A percentile compares a stretch with the other conserved stretches of the same genome.
Conservation (phyloP, 1,140 invertebrate genomes). For the Lepidostoma basale region DNA sequence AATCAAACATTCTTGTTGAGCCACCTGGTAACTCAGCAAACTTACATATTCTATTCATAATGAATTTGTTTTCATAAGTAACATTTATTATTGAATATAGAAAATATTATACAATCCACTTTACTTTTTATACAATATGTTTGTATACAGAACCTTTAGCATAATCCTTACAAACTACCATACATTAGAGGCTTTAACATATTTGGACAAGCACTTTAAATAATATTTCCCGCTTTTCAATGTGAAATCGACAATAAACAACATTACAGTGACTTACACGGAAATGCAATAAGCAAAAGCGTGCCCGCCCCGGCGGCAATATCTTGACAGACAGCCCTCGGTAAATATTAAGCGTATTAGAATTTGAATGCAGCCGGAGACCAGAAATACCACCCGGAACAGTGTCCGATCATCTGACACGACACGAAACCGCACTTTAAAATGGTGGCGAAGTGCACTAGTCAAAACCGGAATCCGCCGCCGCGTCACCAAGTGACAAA, state of each 20-base stretch:
- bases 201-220: too few relatives aligned
- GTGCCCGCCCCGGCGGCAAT: background rate
- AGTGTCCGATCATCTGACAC: slow-evolving; percentile 12
- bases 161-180: too few relatives aligned
- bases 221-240: background rate
- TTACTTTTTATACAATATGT: too few relatives aligned
- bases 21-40: too few relatives aligned
- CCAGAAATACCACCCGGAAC: slow-evolving; percentile 2
- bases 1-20: too few relatives aligned
- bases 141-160: too few relatives aligned
- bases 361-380: slow-evolving; percentile 18
- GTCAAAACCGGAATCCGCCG: background rate
- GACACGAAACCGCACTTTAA: slow-evolving; percentile 21
- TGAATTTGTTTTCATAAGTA: too few relatives aligned
- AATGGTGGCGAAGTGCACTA: background rate
- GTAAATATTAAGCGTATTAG: slow-evolving; percentile 17
- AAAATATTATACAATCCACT: too few relatives aligned
- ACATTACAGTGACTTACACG: background rate
- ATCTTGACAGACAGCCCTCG: slow-evolving; percentile 14
- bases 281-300: slow-evolving; percentile 19
- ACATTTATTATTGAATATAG: too few relatives aligned
- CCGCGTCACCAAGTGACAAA: slow-evolving; percentile 11
- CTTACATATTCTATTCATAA: too few relatives aligned
- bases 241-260: background rate
- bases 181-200: too few relatives aligned